A percentile compares a stretch with the other conserved stretches of the same genome.
Conservation (phyloP, 2,888 invertebrate species). For the Scotopteryx bipunctaria region DNA sequence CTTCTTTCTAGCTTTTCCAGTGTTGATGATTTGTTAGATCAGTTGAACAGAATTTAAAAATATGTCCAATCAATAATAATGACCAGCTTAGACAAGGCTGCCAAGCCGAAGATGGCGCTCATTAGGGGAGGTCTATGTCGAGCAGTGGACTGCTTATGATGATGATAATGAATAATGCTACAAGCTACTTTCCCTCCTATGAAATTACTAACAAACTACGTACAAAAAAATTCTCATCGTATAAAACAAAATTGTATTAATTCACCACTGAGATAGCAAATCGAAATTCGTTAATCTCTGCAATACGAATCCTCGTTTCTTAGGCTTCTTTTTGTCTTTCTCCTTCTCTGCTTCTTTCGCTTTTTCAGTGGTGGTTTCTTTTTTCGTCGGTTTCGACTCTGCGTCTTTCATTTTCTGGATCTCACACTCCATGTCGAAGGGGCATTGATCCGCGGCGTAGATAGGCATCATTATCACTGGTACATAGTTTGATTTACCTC, state of each 20-base stretch:
- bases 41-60: too few species aligned
- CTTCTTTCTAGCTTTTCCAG: too few species aligned
- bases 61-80: too few species aligned
- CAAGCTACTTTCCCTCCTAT: too few species aligned
- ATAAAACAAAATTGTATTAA: not conserved
- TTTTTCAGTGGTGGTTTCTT: slow-evolving; percentile 36
- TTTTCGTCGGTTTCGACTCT: slow-evolving; percentile 48
- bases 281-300: slow-evolving; percentile 72
- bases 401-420: slow-evolving; percentile 55
- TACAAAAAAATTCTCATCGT: too few species aligned
- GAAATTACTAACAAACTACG: too few species aligned
- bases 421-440: slow-evolving; percentile 70
- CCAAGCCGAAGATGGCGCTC: too few species aligned
- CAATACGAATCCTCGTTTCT: slow-evolving; percentile 64
- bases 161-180: too few species aligned
- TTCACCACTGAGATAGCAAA: slow-evolving; percentile 70
- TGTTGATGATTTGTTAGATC: too few species aligned
- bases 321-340: slow-evolving; percentile 55
- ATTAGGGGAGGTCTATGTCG: too few species aligned
- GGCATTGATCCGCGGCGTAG: slow-evolving; percentile 64
- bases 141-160: too few species aligned
- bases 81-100: too few species aligned
- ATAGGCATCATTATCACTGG: slow-evolving; percentile 77
- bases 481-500: slow-evolving; percentile 57
- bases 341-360: slow-evolving; percentile 47